A percentile compares a stretch with the other conserved stretches of the same genome.
phyloP scores from a whole-genome alignment of 2,797 vertebrate genomes.

The Aplochiton taeniatus region DNA sequence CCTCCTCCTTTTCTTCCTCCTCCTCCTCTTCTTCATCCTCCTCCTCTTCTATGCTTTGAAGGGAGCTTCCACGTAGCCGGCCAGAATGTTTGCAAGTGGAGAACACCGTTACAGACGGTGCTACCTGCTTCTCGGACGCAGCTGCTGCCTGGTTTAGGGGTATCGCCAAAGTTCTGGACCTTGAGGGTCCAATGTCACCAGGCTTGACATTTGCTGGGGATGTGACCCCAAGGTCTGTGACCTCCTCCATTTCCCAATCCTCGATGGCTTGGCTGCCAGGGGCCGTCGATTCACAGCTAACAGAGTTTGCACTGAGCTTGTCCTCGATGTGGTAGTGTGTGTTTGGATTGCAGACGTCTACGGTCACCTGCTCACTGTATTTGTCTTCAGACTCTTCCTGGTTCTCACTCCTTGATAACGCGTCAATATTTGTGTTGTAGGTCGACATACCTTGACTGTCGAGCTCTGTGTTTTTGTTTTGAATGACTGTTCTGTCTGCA shows the following conservation, averaged over 20 bases:
- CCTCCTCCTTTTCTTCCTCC: constrained; percentile 9
- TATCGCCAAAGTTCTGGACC: constrained; percentile 25
- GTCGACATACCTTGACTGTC: not conserved
- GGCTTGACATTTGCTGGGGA: not conserved
- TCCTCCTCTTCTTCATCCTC: not conserved
- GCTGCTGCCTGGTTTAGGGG: constrained; percentile 20
- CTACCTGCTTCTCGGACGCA: constrained; percentile 21
- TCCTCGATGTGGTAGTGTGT: not conserved
- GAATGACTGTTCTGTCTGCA: too few species aligned
- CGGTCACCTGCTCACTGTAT: too few species aligned
- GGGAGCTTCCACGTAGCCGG: not conserved
- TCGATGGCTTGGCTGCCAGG: not conserved
- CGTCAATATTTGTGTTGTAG: not conserved
- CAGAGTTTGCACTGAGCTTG: not conserved
- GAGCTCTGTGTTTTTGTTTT: too few species aligned
- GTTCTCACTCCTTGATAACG: not conserved
- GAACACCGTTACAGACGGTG: not conserved
- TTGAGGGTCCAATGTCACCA: not conserved
- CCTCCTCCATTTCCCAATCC: not conserved
- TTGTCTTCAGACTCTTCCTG: not conserved
- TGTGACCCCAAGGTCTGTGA: not conserved
- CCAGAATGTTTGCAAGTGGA: not conserved
- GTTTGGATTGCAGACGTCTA: not conserved
- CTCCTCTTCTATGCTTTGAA: not conserved
- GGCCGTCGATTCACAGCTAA: not conserved